Percentiles rank a stretch among this genome's conserved stretches.
Conservation (phyloP, 2,113 vertebrate species). For the Platichthys flesus region DNA sequence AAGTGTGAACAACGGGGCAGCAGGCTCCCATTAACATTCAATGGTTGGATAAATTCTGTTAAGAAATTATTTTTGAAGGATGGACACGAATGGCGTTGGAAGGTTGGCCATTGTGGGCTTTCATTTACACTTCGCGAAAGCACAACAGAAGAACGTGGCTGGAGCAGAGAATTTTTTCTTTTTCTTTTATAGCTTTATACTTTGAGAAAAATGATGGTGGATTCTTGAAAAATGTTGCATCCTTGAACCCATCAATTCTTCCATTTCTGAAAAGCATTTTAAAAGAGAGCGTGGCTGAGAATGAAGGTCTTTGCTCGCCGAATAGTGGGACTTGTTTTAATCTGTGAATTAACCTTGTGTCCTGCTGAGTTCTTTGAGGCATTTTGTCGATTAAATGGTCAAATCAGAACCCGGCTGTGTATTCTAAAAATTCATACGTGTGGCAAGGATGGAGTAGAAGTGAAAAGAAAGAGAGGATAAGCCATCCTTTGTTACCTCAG, state of each 20-base stretch:
- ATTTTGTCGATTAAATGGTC: slow-evolving; percentile 39
- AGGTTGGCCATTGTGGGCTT: slow-evolving; percentile 29
- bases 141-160: slow-evolving; percentile 37
- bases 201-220: slow-evolving; percentile 32
- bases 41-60: slow-evolving; percentile 16
- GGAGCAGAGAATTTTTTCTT: slow-evolving; percentile 2
- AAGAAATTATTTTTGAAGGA: slow-evolving; percentile 26
- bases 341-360: slow-evolving; percentile 40
- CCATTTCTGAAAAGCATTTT: slow-evolving; percentile 45
- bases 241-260: slow-evolving; percentile 61
- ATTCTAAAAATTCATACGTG: slow-evolving; percentile 17
- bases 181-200: not conserved
- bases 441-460: slow-evolving; percentile 36
- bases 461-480: slow-evolving; percentile 50
- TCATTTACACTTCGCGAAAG: slow-evolving; percentile 41
- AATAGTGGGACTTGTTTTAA: slow-evolving; percentile 48
- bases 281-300: slow-evolving; percentile 18
- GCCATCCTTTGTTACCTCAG: slow-evolving; percentile 46
- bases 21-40: slow-evolving; percentile 7
- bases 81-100: slow-evolving; percentile 46
- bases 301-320: slow-evolving; percentile 1
- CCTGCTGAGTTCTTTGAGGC: slow-evolving; percentile 39
- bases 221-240: slow-evolving; percentile 40
- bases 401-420: slow-evolving; percentile 7
- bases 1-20: slow-evolving; percentile 3